Base-by-base conservation (phyloP, 2,113 vertebrate species). In the Xiphorhynchus elegans region DNA sequence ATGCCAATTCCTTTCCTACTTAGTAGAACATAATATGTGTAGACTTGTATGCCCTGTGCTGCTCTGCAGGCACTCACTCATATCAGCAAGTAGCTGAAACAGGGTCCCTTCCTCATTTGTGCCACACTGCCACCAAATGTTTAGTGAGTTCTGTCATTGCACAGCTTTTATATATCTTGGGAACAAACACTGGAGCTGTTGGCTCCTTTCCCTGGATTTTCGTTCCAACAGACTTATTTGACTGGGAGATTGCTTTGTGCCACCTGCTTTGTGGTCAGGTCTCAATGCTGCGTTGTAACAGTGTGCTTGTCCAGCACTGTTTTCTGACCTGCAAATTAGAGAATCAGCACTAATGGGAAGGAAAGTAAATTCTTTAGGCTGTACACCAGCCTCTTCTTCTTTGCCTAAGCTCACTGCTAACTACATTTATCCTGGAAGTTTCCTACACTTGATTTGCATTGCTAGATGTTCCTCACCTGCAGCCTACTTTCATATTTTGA, bases 41-140 rank as follows among this genome's bases (percentile, higher is more conserved):
- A 28, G 28, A 19, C 49, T 72, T 40, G 24, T 59, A 29, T 29
- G 28, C 9, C 9, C 9, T 7, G 16, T 67, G 24, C 24, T 37
- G 18, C 42, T 59, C 58, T 40, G 44, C 47, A n/a, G 26, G 11
- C 31, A 13, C 21, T 33, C 14, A 44, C 18, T 3, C 3, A 8
- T 47, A 39, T 13, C 21, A 64, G 33, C 7, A 33, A 39, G 26
- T 39, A 39, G 33, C n/a, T 66, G 16, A 31, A 44, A 18, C 7
- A 21, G 8, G 1, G 8, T 19, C 8, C 20, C 70, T 52, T 47
- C 16, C 46, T 82, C 16, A 28, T 49, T 70, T 40, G 16, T 62
- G 23, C 15, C 50, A 39, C 0, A 0, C 19, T 69, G 17, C 33
- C 10, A 24, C n/a, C 8, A 19, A 7, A 23, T 2, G 5, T 17